Base-by-base conservation (phyloP, 2,113 vertebrate genomes). In the Choloepus hoffmanni region DNA sequence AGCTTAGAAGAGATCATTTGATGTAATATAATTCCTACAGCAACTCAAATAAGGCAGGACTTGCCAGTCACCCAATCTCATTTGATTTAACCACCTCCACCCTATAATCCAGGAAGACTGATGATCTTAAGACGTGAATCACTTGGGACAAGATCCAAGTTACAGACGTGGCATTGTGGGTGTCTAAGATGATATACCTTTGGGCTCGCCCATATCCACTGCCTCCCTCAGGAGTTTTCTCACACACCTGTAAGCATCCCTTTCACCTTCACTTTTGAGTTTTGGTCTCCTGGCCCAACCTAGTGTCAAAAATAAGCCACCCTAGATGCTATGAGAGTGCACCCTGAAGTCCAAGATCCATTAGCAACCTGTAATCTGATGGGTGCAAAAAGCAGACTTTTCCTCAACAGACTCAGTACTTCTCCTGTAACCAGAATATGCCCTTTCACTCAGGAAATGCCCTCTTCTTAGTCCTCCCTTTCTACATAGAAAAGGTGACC, bases 181-280 rank as follows among this genome's bases (percentile, higher is more conserved):
- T 33, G 19, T 65, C 50, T 30, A 1, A 16, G 43, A 45, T 14
- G 5, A n/a, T 3, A 14, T 4, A 19, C 3, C n/a, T 65, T 67
- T 26, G 14, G 28, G 2, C 8, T 86, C 23, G n/a, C 26, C 2
- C 16, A 10, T 33, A 3, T 21, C 11, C 24, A 0, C 36, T 55
- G 12, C 24, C 48, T 48, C 48, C 6, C 45, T 50, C 7, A 5
- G 12, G 65, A 87, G 6, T 9, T 7, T 58, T 67, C 12, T 85
- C 58, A 7, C 85, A 45, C 3, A 73, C 18, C 36, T 62, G 11
- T 11, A 53, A 50, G 43, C 21, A 89, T 7, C 2, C 11, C 40
- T 55, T 24, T 13, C 21, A 68, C 60, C 7, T 86, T 48, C 24
- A 30, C 33, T n/a, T 78, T 63, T 24, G 33, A 68, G 26, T 11